Base-by-base conservation (phyloP, 2,797 vertebrate genomes). In the Mustela erminea region DNA sequence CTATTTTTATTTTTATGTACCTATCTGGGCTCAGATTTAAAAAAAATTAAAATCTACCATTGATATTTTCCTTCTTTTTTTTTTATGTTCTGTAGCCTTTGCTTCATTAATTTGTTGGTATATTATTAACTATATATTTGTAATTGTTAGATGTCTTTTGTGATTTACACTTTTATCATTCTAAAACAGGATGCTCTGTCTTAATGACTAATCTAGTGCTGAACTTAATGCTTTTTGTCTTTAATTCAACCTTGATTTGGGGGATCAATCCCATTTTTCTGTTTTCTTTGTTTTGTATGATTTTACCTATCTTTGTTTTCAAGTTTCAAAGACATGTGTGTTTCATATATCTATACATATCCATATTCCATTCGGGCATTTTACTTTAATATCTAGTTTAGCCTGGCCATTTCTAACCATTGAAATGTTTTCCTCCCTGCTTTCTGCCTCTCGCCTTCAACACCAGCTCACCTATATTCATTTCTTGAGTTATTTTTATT, bases 1-100 rank as follows among this genome's bases (percentile, higher is more conserved):
- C 52, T 89, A 81, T 89, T 77, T 41, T 93, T 84, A 72, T 80
- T 77, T 97, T 83, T 91, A 49, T 62, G 43, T 78, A 41, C 27
- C 15, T 52, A 27, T 72, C 54, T 58, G 25, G 70, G 32, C 2
- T 80, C 29, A 88, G 49, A 72, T 62, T 70, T 4, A 4, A 35
- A 83, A 91, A 88, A 27, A 84, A 35, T 68, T 84, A 43, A 74
- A 91, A 74, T 81, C 54, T 88, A 41, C 11, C 27, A 41, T n/a
- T 64, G 87, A 25, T 35, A 72, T 62, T 75, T 81, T 77, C 46
- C 85, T 66, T 56, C 68, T 49, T 15, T 58, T 90, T 27, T 38
- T 8, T 80, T 75, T 78, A 25, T n/a, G 49, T 32, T 83, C 38
- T 66, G 3, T 49, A 62, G n/a, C 4, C 66, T 72, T 87, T 77